phyloP scores from a whole-genome alignment of 37 sponge, comb jelly and placozoan genomes.

The Oscarella lobularis region DNA sequence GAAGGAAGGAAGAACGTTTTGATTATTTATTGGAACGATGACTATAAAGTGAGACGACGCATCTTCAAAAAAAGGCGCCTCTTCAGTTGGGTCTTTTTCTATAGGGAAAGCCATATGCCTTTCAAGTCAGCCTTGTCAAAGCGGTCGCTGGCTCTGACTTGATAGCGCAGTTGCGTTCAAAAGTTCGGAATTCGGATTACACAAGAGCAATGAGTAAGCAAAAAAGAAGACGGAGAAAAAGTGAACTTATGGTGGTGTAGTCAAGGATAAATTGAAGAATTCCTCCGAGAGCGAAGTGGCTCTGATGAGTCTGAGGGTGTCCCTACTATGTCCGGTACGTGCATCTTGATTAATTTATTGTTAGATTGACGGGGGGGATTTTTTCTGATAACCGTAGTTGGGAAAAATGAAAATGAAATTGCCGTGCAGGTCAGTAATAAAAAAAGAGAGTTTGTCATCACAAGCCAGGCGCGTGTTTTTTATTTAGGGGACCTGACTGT shows the following conservation, averaged over 20 bases:
- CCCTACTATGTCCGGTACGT: conserved; percentile 83
- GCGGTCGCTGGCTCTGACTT: conserved; percentile 27
- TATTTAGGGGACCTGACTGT: conserved; percentile 45
- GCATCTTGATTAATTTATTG: background rate
- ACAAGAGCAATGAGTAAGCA: conserved; percentile 31
- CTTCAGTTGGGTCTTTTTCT: too few relatives aligned
- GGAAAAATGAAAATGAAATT: conserved; percentile 64
- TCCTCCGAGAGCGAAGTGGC: conserved; percentile 56
- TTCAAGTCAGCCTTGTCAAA: conserved; percentile 20
- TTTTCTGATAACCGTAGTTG: conserved; percentile 39
- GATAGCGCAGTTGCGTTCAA: conserved; percentile 23
- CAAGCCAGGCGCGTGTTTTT: conserved; percentile 4
- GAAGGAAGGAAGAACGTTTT: too few relatives aligned
- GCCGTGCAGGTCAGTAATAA: conserved; percentile 46
- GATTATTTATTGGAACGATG: too few relatives aligned
- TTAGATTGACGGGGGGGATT: background rate
- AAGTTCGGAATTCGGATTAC: conserved; percentile 26
- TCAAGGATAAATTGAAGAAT: conserved; percentile 38
- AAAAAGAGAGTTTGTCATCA: background rate
- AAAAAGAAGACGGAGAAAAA: background rate
- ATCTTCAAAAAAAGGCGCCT: too few relatives aligned
- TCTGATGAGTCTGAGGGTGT: conserved; percentile 68
- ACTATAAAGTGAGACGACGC: too few relatives aligned
- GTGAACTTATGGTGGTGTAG: conserved; percentile 16
- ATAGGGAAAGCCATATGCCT: background rate